Conservation (phyloP, 2,113 vertebrate genomes). For the Chascanopsetta lugubris region DNA sequence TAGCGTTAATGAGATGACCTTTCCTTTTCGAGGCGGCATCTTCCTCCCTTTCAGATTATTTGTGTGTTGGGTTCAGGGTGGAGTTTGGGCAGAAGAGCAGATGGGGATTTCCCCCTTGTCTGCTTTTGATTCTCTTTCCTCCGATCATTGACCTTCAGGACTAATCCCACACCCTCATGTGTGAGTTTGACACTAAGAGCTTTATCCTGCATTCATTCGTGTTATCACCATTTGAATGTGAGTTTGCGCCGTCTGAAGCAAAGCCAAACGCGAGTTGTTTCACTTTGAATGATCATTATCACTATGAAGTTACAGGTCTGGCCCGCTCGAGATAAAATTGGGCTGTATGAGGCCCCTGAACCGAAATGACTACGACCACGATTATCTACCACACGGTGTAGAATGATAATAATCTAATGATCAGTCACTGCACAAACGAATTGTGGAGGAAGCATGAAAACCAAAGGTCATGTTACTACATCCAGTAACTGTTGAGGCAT, state of each 20-base stretch:
- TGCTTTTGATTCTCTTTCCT: constrained; percentile 24
- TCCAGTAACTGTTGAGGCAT: not conserved
- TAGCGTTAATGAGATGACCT: constrained; percentile 38
- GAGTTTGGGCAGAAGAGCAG: constrained; percentile 14
- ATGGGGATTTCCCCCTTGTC: constrained; percentile 29
- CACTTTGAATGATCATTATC: no score
- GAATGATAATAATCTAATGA: no score
- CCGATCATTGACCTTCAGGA: constrained; percentile 14
- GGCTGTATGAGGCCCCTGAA: no score
- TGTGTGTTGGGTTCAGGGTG: constrained; percentile 19
- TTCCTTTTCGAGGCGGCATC: constrained; percentile 18
- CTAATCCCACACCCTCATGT: constrained; percentile 8
- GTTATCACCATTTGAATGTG: constrained; percentile 5
- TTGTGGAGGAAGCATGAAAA: not conserved
- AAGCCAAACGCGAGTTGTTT: no score
- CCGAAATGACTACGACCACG: no score
- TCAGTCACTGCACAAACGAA: not conserved
- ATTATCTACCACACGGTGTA: no score
- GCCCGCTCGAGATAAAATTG: no score
- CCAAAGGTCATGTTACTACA: not conserved
- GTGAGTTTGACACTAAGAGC: constrained; percentile 6
- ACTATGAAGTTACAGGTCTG: no score
- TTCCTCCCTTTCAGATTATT: constrained; percentile 20
- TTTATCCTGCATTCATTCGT: constrained; percentile 25
- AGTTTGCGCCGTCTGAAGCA: no score